These are phyloP conservation scores for Sinelater perroti DNA, from an alignment of 2,888 invertebrate genomes.

Conservation along the genomic window DNA sequence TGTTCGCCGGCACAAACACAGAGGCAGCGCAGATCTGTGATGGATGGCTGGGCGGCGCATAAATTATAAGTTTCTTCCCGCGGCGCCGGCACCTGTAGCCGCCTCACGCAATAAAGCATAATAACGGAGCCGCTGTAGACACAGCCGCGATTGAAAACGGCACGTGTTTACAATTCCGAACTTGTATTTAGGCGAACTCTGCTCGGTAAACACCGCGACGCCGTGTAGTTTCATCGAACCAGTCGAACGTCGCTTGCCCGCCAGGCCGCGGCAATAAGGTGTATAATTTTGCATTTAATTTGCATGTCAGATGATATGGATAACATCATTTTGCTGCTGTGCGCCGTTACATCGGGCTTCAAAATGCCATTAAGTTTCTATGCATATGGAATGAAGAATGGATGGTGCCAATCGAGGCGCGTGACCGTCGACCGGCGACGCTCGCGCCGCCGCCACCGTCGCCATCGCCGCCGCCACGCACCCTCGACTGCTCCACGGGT, in stretches of 20 bases:
- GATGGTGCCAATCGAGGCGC: conserved; percentile 45
- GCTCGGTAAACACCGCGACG: conserved; percentile 52
- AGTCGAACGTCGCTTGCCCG: conserved; percentile 48
- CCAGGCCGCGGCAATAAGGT: conserved; percentile 57
- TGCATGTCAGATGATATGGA: conserved; percentile 61
- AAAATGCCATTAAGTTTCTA: conserved; percentile 61
- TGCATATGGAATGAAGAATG: conserved; percentile 61
- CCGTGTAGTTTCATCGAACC: conserved; percentile 53
- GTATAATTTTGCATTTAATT: conserved; percentile 62
- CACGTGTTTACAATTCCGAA: conserved; percentile 50
- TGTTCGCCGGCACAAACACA: conserved; percentile 28
- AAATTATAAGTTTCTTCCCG: conserved; percentile 42
- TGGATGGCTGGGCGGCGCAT: conserved; percentile 40
- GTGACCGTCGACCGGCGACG: conserved; percentile 33
- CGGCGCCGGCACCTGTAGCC: conserved; percentile 38
- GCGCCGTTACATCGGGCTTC: conserved; percentile 57
- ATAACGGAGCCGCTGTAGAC: conserved; percentile 36
- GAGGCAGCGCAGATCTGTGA: conserved; percentile 33
- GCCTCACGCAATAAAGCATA: conserved; percentile 39
- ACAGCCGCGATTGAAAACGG: conserved; percentile 36
- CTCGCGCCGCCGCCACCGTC: conserved; percentile 23
- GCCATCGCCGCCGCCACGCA: conserved; percentile 19
- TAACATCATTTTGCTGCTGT: conserved; percentile 59
- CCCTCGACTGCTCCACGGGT: conserved; percentile 23
- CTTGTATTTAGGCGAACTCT: conserved; percentile 51